These are phyloP conservation scores for Myrmophylax atrothorax DNA, from an alignment of 2,113 vertebrate species.

Conservation along the genomic window DNA sequence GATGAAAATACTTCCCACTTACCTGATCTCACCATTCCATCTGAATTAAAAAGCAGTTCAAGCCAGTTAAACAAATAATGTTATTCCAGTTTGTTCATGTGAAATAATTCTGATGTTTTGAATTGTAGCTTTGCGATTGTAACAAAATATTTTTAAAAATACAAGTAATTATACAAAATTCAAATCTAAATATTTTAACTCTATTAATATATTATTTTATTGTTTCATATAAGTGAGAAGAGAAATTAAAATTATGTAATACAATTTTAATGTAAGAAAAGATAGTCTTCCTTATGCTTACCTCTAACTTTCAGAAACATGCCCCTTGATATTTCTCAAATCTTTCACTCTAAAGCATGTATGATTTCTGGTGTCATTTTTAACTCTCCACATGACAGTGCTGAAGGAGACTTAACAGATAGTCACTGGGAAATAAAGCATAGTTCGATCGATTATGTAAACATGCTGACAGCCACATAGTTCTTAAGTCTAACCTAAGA, in stretches of 20 bases:
- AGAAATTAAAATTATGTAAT: conserved; percentile 13
- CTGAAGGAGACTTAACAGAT: conserved; percentile 39
- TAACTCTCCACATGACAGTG: conserved; percentile 13
- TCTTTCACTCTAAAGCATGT: conserved; percentile 7
- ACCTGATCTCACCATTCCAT: neutral
- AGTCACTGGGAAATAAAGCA: conserved; percentile 6
- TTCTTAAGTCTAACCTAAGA: conserved; percentile 26
- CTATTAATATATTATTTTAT: neutral
- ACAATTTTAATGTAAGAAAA: conserved; percentile 13
- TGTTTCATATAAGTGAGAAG: neutral
- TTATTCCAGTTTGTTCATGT: neutral
- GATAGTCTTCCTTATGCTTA: conserved; percentile 1
- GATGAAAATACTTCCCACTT: neutral
- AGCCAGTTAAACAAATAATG: neutral
- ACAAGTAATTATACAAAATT: neutral
- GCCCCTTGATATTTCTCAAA: conserved; percentile 27
- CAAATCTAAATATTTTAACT: neutral
- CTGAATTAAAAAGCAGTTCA: neutral
- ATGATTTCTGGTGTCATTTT: conserved; percentile 14
- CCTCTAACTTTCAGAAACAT: conserved; percentile 13
- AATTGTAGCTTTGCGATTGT: neutral
- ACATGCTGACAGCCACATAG: neutral
- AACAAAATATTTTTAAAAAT: neutral
- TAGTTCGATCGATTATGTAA: conserved; percentile 48
- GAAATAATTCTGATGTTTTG: neutral